phyloP scores from a whole-genome alignment of 1,140 invertebrate genomes.

The Drosophila funebris region DNA sequence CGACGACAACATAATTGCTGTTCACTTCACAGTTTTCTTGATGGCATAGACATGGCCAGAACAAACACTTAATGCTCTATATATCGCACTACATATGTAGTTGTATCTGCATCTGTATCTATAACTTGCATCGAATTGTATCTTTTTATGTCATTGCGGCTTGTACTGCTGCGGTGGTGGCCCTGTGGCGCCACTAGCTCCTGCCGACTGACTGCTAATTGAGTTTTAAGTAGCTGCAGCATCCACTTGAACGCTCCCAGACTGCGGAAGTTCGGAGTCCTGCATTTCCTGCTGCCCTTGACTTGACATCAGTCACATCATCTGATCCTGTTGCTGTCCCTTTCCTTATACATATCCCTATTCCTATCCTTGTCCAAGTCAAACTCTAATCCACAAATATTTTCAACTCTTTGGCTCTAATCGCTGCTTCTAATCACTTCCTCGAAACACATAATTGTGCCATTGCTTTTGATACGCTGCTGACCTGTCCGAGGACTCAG shows the following conservation, averaged over 20 bases:
- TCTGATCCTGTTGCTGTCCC: not conserved
- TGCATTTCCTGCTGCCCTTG: slow-evolving; percentile 49
- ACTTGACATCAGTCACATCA: not conserved
- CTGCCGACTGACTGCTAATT: slow-evolving; percentile 52
- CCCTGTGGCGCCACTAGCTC: slow-evolving; percentile 47
- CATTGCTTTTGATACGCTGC: slow-evolving; percentile 56
- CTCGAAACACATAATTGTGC: slow-evolving; percentile 71
- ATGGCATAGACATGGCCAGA: slow-evolving; percentile 34
- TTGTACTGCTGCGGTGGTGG: slow-evolving; percentile 47
- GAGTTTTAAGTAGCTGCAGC: slow-evolving; percentile 49
- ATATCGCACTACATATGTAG: slow-evolving; percentile 15
- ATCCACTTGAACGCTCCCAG: slow-evolving; percentile 55
- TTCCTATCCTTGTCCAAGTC: slow-evolving; percentile 8
- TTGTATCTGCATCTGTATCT: slow-evolving; percentile 8
- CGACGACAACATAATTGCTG: slow-evolving; percentile 77
- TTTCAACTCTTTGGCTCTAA: slow-evolving; percentile 70
- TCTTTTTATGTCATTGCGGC: slow-evolving; percentile 61
- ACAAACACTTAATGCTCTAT: slow-evolving; percentile 50
- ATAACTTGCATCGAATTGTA: slow-evolving; percentile 36
- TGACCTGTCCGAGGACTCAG: slow-evolving; percentile 28
- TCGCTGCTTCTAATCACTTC: slow-evolving; percentile 67
- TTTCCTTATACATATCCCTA: not conserved
- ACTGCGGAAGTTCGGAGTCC: slow-evolving; percentile 44
- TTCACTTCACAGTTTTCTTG: slow-evolving; percentile 74
- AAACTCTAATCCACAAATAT: slow-evolving; percentile 69